phyloP scores from a whole-genome alignment of 2,113 vertebrate genomes.

The Plectropomus leopardus region DNA sequence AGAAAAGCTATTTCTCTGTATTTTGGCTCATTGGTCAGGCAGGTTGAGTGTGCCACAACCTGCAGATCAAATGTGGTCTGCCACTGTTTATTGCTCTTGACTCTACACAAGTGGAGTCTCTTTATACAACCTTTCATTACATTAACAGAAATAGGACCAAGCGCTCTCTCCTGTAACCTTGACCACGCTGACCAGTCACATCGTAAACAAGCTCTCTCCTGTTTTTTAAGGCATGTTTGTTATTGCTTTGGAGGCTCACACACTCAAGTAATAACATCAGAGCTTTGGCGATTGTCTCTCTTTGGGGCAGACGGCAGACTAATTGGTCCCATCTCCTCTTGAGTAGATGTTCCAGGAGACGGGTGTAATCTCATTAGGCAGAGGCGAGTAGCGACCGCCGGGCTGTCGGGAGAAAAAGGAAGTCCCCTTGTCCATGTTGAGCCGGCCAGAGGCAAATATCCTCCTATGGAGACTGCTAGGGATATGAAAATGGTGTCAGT shows the following conservation, averaged over 20 bases:
- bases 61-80: constrained; percentile 29
- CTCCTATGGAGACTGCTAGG: constrained; percentile 42
- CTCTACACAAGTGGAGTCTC: constrained; percentile 26
- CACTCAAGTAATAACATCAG: constrained; percentile 71
- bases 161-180: constrained; percentile 45
- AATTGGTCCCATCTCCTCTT: constrained; percentile 83
- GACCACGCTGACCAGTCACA: constrained; percentile 54
- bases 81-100: constrained; percentile 45
- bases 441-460: constrained; percentile 52
- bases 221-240: constrained; percentile 48
- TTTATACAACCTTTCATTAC: constrained; percentile 42
- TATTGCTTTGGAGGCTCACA: constrained; percentile 61
- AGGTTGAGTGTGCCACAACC: background rate
- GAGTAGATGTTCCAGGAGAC: constrained; percentile 80
- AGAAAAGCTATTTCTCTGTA: constrained; percentile 17
- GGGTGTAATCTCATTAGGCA: constrained; percentile 82
- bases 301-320: constrained; percentile 78
- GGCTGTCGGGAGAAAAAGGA: constrained; percentile 35
- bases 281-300: constrained; percentile 72
- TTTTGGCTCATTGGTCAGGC: constrained; percentile 31
- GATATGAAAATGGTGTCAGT: constrained; percentile 44
- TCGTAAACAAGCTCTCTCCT: constrained; percentile 52
- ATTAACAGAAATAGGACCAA: constrained; percentile 28
- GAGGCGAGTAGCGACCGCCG: constrained; percentile 52
- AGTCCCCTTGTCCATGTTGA: constrained; percentile 51